Evolutionary conservation across 2,888 invertebrate species (phyloP), one percentile per base, ranked within the genome.

Genomic region (Arctia plantaginis): DNA sequence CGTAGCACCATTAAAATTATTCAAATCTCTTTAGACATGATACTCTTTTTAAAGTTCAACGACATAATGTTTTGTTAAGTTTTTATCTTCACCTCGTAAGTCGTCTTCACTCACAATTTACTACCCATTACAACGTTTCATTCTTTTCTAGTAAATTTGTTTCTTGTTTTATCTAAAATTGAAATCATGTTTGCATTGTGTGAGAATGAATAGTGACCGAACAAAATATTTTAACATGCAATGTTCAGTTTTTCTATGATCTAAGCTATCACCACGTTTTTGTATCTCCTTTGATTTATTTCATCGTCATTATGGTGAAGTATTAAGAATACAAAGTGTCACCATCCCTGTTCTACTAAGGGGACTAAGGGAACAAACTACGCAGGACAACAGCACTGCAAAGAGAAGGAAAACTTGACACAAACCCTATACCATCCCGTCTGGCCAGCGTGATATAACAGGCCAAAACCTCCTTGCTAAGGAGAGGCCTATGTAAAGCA

Each of bases 121-220:
- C 33, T 18, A 55, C 73, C 18, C 33, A 64, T 68, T 44, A 47
- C 73, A n/a, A 84, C 81, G 71, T 74, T 77, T 74, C 75, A 84
- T 84, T 81, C 81, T 77, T 82, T 51, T 69, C 20, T 30, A 74
- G 64, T 76, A 66, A 81, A 78, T 76, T 81, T 79, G 78, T 71
- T 80, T 65, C 67, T 68, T 73, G 77, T 72, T 83, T 79, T 86
- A 85, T 85, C 85, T 85, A 81, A 85, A 86, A 85, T 85, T 86
- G 83, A 85, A 85, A 86, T 86, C 86, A 78, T 72, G 79, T 77
- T 77, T 72, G 35, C 39, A 66, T 71, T 69, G 65, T 71, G 41
- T 33, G n/a, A 41, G 27, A 71, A 75, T 75, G 71, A 71, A 71
- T 66, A 33, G 69, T 69, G 51, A 75, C 70, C 75, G 33, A 68